phyloP scores from a whole-genome alignment of 2,888 invertebrate species.

The Ptilodon capucinus region DNA sequence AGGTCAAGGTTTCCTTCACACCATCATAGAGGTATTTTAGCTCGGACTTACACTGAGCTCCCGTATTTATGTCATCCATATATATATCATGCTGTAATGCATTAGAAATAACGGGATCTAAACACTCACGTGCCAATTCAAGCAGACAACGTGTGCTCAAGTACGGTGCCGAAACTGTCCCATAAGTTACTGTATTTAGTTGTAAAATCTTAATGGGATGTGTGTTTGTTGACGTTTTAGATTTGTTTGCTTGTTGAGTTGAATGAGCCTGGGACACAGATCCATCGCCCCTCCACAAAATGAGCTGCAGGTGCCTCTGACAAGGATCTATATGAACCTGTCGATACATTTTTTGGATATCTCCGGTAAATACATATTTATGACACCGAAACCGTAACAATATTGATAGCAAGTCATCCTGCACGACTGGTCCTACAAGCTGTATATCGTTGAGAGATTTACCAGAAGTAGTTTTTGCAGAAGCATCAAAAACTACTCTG shows the following conservation, averaged over 20 bases:
- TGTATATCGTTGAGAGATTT: neutral
- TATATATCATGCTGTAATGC: neutral
- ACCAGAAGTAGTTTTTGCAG: no score
- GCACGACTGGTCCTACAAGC: neutral
- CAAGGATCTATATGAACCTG: neutral
- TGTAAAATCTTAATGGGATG: no score
- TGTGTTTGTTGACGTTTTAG: no score
- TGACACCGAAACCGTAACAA: neutral
- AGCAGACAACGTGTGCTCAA: conserved; percentile 1
- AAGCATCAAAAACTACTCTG: no score
- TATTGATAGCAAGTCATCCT: conserved; percentile 1
- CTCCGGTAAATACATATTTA: neutral
- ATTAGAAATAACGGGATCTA: neutral
- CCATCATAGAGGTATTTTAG: neutral
- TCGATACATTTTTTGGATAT: conserved; percentile 1
- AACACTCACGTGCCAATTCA: conserved; percentile 1
- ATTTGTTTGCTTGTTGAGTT: no score
- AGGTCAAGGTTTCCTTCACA: neutral
- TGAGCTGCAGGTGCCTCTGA: conserved; percentile 1
- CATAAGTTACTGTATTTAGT: no score
- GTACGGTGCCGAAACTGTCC: neutral
- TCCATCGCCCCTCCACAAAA: conserved; percentile 3
- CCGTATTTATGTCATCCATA: neutral
- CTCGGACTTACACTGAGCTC: no score
- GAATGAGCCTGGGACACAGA: neutral